Conservation (phyloP, 2,113 vertebrate species). For the Sceloporus tristichus region DNA sequence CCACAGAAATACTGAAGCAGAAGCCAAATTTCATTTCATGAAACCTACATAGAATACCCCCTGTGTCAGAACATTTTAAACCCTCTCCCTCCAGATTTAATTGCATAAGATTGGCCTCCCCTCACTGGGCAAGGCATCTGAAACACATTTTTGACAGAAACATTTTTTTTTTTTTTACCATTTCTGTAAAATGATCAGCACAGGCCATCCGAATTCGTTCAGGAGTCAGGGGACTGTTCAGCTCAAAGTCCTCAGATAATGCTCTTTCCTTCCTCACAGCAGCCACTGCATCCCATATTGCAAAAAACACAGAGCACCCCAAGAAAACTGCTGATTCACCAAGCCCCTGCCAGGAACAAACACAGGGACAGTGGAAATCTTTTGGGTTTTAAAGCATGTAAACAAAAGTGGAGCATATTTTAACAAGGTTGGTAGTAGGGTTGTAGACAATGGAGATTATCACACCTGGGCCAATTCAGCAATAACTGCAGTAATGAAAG, state of each 20-base stretch:
- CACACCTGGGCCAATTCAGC: too few species aligned
- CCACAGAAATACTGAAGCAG: background rate
- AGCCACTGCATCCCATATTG: slow-evolving; percentile 81
- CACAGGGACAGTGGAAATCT: background rate
- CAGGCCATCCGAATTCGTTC: slow-evolving; percentile 82
- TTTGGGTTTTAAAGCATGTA: slow-evolving; percentile 25
- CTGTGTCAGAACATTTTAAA: background rate
- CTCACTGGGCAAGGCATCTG: background rate
- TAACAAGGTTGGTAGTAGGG: background rate
- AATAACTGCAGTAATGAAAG: too few species aligned
- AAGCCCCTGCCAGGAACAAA: slow-evolving; percentile 76
- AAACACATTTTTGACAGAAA: background rate
- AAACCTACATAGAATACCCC: background rate
- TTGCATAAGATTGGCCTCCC: background rate
- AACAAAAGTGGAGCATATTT: background rate
- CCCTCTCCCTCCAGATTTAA: background rate
- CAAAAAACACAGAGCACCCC: slow-evolving; percentile 85
- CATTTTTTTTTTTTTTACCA: slow-evolving; percentile 69
- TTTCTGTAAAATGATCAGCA: slow-evolving; percentile 78
- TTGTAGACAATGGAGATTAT: too few species aligned
- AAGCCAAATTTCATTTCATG: too few species aligned
- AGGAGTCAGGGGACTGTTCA: slow-evolving; percentile 82
- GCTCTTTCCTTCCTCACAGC: slow-evolving; percentile 76
- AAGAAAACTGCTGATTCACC: slow-evolving; percentile 84
- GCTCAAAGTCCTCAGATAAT: slow-evolving; percentile 72